Evolutionary conservation across 2,888 invertebrate genomes (phyloP).

Genomic region (Eurytoma californica): DNA sequence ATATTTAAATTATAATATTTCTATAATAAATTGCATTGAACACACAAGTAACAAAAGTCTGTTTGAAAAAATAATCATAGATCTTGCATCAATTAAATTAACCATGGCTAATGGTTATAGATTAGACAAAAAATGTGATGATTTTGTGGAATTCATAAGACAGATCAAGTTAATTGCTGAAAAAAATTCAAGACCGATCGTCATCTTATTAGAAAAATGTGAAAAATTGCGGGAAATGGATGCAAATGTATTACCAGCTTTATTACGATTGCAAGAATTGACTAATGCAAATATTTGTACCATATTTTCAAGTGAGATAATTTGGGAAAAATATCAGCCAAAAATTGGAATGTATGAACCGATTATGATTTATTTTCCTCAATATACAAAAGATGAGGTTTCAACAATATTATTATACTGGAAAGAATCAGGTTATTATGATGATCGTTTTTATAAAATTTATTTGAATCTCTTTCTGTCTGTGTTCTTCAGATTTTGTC

Average conservation of each 20-base stretch:
- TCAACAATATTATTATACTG: slow-evolving; percentile 75
- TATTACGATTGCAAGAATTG: slow-evolving; percentile 85
- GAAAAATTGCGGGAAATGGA: slow-evolving; percentile 87
- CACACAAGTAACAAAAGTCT: slow-evolving; percentile 86
- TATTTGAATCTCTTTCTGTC: slow-evolving; percentile 89
- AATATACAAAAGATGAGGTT: slow-evolving; percentile 86
- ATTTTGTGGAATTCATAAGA: slow-evolving; percentile 81
- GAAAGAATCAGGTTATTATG: slow-evolving; percentile 70
- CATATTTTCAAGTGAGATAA: slow-evolving; percentile 85
- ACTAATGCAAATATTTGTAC: slow-evolving; percentile 82
- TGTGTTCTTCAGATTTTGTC: slow-evolving; percentile 89
- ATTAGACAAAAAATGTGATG: slow-evolving; percentile 80
- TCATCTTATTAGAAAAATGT: slow-evolving; percentile 87
- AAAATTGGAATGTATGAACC: slow-evolving; percentile 84
- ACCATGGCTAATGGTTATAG: slow-evolving; percentile 72
- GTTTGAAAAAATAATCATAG: slow-evolving; percentile 84
- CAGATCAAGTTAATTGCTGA: slow-evolving; percentile 74
- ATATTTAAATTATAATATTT: slow-evolving; percentile 78
- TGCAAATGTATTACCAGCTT: slow-evolving; percentile 82
- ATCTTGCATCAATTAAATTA: slow-evolving; percentile 75
- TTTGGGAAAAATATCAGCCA: slow-evolving; percentile 87
- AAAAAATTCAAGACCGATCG: slow-evolving; percentile 75
- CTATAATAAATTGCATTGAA: slow-evolving; percentile 87
- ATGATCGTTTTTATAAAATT: slow-evolving; percentile 82
- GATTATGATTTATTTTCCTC: slow-evolving; percentile 85